Conservation (phyloP, 1,140 invertebrate genomes). For the Solen grandis region DNA sequence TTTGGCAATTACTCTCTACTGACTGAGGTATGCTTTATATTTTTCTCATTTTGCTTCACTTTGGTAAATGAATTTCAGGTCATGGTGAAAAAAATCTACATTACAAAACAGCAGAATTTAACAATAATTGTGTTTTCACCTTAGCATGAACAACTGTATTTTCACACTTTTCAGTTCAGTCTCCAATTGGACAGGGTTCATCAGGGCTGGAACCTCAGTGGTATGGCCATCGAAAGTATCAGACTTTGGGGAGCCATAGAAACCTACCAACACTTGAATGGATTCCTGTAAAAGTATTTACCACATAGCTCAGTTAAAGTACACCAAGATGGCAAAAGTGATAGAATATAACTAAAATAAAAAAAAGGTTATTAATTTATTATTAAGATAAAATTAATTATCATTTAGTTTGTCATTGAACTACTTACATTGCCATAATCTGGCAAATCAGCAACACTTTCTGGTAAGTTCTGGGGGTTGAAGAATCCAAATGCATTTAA, state of each 20-base stretch:
- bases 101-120: background rate
- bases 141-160: slow-evolving; percentile 5
- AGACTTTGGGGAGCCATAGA: slow-evolving; percentile 4
- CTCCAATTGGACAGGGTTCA: slow-evolving; percentile 1
- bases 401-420: no score
- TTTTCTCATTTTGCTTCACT: background rate
- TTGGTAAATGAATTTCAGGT: background rate
- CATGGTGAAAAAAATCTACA: background rate
- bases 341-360: no score
- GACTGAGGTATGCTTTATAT: no score
- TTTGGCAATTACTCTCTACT: background rate
- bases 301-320: background rate
- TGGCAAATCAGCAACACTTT: background rate
- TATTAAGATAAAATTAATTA: no score
- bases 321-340: no score
- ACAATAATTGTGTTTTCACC: background rate
- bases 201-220: slow-evolving; percentile 3
- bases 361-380: background rate
- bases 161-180: slow-evolving; percentile 18
- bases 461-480: background rate
- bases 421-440: slow-evolving; percentile 7
- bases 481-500: slow-evolving; percentile 20
- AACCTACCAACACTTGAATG: slow-evolving; percentile 12
- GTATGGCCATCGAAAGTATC: slow-evolving; percentile 5
- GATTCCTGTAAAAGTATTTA: background rate